These are phyloP conservation scores for Tetranychus cinnabarinus DNA, from an alignment of 1,140 invertebrate genomes.

Conservation along the genomic window DNA sequence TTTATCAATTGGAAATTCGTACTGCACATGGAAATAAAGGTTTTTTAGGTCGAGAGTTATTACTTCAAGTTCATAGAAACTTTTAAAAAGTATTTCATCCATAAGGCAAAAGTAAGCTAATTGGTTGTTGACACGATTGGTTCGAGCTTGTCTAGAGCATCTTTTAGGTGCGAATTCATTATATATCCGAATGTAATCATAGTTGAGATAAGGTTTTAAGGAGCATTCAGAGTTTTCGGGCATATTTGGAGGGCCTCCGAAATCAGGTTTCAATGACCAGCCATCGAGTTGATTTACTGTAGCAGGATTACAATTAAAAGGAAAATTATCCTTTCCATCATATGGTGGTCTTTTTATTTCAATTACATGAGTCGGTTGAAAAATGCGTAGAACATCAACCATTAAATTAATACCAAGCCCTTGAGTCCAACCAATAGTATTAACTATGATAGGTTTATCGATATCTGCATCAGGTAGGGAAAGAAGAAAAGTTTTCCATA, in stretches of 20 bases:
- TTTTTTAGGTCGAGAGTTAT: neutral
- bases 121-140: neutral
- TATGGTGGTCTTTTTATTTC: neutral
- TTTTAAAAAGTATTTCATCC: neutral
- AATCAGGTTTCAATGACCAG: neutral
- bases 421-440: slow-evolving; percentile 9
- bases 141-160: neutral
- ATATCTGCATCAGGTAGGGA: neutral
- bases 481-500: neutral
- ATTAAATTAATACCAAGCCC: slow-evolving; percentile 6
- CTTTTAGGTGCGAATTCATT: neutral
- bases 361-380: slow-evolving; percentile 6
- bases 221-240: neutral
- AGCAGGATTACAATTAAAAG: neutral
- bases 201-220: neutral
- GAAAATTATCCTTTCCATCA: neutral
- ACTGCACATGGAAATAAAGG: slow-evolving; percentile 1
- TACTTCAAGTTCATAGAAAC: neutral
- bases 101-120: neutral
- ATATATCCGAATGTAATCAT: neutral
- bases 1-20: neutral
- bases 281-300: neutral
- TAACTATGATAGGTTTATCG: neutral
- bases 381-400: slow-evolving; percentile 3
- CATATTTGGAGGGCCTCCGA: no score